Evolutionary conservation across 1,140 invertebrate species (phyloP).

Genomic region (Trialeurodes vaporariorum): DNA sequence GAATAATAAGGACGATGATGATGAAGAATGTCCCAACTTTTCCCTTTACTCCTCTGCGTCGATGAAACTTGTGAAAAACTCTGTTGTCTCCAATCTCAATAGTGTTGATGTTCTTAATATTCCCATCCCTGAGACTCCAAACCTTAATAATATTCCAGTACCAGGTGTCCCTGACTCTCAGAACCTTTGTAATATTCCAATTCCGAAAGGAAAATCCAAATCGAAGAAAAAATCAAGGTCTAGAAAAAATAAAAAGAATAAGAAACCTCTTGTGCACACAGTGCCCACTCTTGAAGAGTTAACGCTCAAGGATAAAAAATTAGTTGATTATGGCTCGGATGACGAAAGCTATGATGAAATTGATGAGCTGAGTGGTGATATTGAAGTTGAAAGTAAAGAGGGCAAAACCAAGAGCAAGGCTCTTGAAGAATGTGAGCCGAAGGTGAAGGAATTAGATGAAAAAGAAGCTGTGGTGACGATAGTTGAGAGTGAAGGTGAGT

Average conservation of each 20-base stretch:
- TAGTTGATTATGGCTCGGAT: not conserved
- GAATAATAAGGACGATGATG: constrained; percentile 37
- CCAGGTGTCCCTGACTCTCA: not conserved
- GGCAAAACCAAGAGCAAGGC: not conserved
- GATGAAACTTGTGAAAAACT: constrained; percentile 43
- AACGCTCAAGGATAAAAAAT: not conserved
- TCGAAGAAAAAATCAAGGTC: not conserved
- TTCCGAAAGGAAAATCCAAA: not conserved
- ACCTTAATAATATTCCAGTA: not conserved
- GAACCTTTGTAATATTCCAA: not conserved
- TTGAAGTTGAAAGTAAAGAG: not conserved
- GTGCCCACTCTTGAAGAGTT: constrained; percentile 2
- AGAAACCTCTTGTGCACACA: constrained; percentile 9
- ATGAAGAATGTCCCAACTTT: constrained; percentile 67
- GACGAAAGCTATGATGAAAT: too few relatives aligned
- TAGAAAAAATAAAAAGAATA: not conserved
- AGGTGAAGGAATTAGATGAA: constrained; percentile 15
- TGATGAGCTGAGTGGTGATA: not conserved
- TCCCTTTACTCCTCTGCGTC: constrained; percentile 68
- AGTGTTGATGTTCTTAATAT: too few relatives aligned
- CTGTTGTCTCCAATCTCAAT: not conserved
- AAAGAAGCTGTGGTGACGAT: constrained; percentile 10
- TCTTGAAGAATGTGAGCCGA: constrained; percentile 14
- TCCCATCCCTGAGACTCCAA: not conserved
- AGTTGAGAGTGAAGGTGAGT: constrained; percentile 5